A percentile compares a stretch with the other conserved stretches of the same genome.
Conservation (phyloP, 2,113 vertebrate species). For the Syngnathus scovelli region DNA sequence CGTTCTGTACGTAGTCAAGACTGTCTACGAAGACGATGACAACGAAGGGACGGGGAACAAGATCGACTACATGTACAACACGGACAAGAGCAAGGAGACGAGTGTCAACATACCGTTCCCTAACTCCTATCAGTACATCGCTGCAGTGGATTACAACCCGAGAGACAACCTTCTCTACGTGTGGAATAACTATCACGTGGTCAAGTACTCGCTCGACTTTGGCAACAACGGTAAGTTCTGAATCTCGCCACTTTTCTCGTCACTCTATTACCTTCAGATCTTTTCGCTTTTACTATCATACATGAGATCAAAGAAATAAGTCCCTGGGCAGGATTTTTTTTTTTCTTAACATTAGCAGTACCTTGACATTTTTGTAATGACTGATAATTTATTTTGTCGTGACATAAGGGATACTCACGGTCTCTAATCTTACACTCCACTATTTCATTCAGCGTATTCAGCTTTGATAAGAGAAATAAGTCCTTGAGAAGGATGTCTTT, state of each 20-base stretch:
- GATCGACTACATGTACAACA: conserved; percentile 98
- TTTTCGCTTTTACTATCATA: background rate
- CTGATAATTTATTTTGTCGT: no score
- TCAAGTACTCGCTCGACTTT: conserved; percentile 96
- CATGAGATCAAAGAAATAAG: conserved; percentile 4
- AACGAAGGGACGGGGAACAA: conserved; percentile 98
- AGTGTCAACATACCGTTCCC: conserved; percentile 88
- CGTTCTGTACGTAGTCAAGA: conserved; percentile 91
- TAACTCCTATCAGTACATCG: conserved; percentile 98
- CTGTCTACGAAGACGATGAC: conserved; percentile 95
- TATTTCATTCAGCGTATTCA: no score
- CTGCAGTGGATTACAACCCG: conserved; percentile 99
- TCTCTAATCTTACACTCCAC: no score
- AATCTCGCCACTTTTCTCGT: background rate
- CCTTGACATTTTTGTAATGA: no score
- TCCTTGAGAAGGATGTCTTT: conserved; percentile 1
- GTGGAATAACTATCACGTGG: conserved; percentile 98
- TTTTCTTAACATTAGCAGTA: no score
- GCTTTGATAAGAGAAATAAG: conserved; percentile 6
- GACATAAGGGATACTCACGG: no score
- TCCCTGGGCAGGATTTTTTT: no score
- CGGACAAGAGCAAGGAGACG: conserved; percentile 88
- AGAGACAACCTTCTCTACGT: conserved; percentile 97
- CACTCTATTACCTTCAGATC: background rate
- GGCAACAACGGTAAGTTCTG: conserved; percentile 77